These are phyloP conservation scores for Echinarachnius parma DNA, from an alignment of 53 echinoderm and acorn worm species.

Conservation along the genomic window DNA sequence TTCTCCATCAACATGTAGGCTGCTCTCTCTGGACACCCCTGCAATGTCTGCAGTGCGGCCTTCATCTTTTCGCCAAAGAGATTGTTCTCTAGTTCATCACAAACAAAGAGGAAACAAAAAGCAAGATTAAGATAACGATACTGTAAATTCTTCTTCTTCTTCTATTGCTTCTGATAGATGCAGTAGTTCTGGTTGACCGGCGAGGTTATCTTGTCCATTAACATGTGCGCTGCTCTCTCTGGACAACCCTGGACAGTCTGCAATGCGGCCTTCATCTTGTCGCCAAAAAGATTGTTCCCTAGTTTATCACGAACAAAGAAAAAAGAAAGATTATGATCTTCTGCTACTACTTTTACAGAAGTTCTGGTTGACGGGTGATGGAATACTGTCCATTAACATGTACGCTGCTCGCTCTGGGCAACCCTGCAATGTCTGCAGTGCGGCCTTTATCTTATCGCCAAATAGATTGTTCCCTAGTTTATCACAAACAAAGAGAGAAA, in stretches of 20 bases:
- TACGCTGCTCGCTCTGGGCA: constrained; percentile 59
- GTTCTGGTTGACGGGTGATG: constrained; percentile 58
- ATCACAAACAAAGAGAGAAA: too few species aligned
- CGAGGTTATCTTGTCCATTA: constrained; percentile 82
- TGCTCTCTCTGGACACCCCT: constrained; percentile 53
- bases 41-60: constrained; percentile 54
- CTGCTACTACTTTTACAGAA: too few species aligned
- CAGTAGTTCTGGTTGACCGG: constrained; percentile 61
- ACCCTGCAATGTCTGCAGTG: constrained; percentile 56
- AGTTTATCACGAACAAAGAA: too few species aligned
- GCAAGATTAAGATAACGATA: too few species aligned
- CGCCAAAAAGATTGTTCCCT: constrained; percentile 77
- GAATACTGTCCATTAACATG: constrained; percentile 84
- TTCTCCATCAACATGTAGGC: constrained; percentile 86
- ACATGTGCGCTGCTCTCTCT: constrained; percentile 66
- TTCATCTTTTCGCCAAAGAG: constrained; percentile 70
- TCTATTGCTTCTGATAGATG: too few species aligned
- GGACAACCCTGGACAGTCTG: constrained; percentile 50
- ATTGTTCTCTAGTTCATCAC: too few species aligned
- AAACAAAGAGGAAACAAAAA: too few species aligned
- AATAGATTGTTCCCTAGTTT: too few species aligned
- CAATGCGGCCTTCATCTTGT: constrained; percentile 58
- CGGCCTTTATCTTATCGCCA: constrained; percentile 62
- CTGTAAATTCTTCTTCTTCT: too few species aligned
- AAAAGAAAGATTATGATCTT: too few species aligned